phyloP scores from a whole-genome alignment of 2,797 vertebrate genomes.

The Tauraco hartlaubi region DNA sequence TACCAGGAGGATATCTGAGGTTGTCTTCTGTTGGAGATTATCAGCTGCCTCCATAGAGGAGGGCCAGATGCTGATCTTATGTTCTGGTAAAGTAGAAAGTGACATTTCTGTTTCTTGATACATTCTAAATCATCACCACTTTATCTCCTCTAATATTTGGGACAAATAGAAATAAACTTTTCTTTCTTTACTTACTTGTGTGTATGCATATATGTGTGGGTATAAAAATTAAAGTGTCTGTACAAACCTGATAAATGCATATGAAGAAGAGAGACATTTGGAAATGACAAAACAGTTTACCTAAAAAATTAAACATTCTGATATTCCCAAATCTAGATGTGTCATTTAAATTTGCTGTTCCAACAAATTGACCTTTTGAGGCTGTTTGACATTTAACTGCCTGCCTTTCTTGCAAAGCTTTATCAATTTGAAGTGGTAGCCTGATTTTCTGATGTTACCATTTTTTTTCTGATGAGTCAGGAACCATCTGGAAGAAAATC shows the following conservation, averaged over 20 bases:
- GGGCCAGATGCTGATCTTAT: neutral
- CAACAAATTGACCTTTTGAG: neutral
- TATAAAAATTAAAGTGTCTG: neutral
- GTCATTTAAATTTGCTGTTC: neutral
- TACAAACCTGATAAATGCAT: neutral
- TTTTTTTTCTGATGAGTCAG: neutral
- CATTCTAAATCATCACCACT: neutral
- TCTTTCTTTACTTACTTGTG: neutral
- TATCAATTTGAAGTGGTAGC: neutral
- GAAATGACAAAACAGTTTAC: neutral
- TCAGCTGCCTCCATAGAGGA: neutral
- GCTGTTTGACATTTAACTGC: neutral
- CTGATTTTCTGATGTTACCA: neutral
- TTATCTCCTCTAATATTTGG: neutral
- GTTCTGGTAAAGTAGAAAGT: neutral
- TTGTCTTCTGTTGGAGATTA: neutral
- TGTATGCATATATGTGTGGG: neutral
- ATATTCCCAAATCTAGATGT: neutral
- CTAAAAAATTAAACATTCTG: neutral
- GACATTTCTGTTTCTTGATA: neutral
- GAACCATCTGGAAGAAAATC: slow-evolving; percentile 14
- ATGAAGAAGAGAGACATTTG: neutral
- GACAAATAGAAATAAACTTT: neutral
- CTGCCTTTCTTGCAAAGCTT: neutral
- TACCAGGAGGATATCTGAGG: neutral